Evolutionary conservation across 1,140 invertebrate species (phyloP).

Genomic region (Geopemphigus sp.): DNA sequence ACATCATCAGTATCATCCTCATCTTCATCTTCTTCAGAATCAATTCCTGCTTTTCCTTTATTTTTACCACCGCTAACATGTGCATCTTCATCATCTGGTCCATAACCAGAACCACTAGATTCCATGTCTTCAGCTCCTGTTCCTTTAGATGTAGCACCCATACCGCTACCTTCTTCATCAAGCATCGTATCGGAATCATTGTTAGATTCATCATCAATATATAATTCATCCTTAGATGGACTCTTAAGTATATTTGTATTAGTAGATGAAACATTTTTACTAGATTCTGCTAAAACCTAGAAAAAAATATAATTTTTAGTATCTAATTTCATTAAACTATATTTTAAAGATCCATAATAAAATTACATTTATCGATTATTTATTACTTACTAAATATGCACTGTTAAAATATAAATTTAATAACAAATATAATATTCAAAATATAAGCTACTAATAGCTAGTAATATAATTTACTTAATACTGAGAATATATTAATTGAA

Average conservation of each 20-base stretch:
- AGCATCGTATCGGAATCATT: constrained; percentile 30
- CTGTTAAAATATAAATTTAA: not conserved
- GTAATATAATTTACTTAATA: not conserved
- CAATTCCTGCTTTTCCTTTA: constrained; percentile 25
- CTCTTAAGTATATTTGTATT: not conserved
- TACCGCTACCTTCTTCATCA: constrained; percentile 40
- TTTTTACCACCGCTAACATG: constrained; percentile 55
- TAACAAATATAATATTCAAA: not conserved
- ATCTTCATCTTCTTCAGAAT: constrained; percentile 21
- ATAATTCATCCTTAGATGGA: constrained; percentile 11
- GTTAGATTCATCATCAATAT: constrained; percentile 34
- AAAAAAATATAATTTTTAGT: not conserved
- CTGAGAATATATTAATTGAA: not conserved
- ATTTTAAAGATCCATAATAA: too few relatives aligned
- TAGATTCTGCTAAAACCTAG: constrained; percentile 10
- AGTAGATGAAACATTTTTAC: constrained; percentile 17
- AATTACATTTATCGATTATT: not conserved
- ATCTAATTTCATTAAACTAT: too few relatives aligned
- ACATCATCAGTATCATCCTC: constrained; percentile 24
- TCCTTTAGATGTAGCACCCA: constrained; percentile 14
- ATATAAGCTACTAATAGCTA: not conserved
- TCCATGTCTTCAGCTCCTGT: constrained; percentile 59
- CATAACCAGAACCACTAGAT: constrained; percentile 68
- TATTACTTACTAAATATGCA: not conserved
- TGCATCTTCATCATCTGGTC: constrained; percentile 67